Conservation (phyloP, 1,140 invertebrate species). For the Meloidogyne floridensis region DNA sequence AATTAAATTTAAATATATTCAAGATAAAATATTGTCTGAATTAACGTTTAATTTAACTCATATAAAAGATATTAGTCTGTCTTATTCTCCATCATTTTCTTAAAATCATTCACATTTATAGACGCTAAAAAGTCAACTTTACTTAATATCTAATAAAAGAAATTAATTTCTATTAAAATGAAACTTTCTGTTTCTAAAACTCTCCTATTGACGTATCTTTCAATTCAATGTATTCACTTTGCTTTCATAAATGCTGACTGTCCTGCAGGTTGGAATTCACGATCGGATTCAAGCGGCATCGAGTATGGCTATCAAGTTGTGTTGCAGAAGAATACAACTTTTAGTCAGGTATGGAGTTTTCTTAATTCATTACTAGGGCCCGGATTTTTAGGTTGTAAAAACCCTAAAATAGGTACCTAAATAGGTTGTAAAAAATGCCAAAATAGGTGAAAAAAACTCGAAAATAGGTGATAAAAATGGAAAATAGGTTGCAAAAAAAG, state of each 20-base stretch:
- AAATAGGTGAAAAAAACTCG: too few species aligned
- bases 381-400: too few species aligned
- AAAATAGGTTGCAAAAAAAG: too few species aligned
- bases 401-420: too few species aligned
- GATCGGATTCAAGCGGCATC: neutral
- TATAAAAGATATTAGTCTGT: neutral
- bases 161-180: neutral
- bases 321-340: neutral
- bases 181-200: neutral
- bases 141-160: neutral
- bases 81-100: neutral
- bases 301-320: neutral
- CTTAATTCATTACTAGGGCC: too few species aligned
- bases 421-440: too few species aligned
- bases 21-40: neutral
- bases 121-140: neutral
- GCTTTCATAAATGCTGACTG: neutral
- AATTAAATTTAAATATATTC: neutral
- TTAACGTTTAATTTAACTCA: neutral
- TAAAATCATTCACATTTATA: neutral
- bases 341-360: neutral
- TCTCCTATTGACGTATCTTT: neutral
- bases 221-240: neutral
- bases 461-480: too few species aligned
- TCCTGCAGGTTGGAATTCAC: neutral